Base-by-base conservation (phyloP, 2,113 vertebrate genomes). In the Felis chaus region DNA sequence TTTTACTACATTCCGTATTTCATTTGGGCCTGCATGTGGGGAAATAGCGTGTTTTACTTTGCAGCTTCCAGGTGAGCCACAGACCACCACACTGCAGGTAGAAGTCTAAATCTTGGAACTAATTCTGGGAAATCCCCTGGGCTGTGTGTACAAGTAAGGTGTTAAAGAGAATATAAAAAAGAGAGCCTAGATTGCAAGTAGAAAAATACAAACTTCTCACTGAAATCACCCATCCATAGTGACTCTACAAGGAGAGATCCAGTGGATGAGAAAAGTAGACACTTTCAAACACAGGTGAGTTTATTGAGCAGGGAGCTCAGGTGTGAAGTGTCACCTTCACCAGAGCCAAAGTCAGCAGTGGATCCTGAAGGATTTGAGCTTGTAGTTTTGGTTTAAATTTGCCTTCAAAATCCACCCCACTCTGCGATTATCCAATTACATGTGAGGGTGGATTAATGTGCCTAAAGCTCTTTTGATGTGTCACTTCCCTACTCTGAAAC, bases 101-200 rank as follows among this genome's bases (percentile, higher is more conserved):
- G 91, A 90, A 79, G n/a, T 78, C 16, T 31, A 89, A 88, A 4
- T 86, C n/a, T 87, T 93, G 16, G 82, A 89, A 69, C 41, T 93
- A 39, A 18, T 76, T 84, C 79, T 86, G 86, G 55, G n/a, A 41
- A 82, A 36, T 66, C n/a, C n/a, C 10, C 78, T 39, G 29, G 27
- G 36, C 55, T 69, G 39, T 96, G 45, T 57, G 8, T 71, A 29
- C 65, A 79, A 33, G 57, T 61, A 61, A 96, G 31, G n/a, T 87
- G n/a, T 97, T 93, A 73, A 57, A 81, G 69, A 74, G 27, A 91
- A 74, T 21, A 61, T 68, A 61, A 96, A 78, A 81, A 55, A 69
- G 76, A 84, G 57, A 82, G n/a, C n/a, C 41, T 86, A 73, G 65
- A 41, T 23, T 90, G 31, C 68, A 53, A 84, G 83, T 79, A 96